Conservation (phyloP, 2,113 vertebrate genomes). For the Callipepla squamata region DNA sequence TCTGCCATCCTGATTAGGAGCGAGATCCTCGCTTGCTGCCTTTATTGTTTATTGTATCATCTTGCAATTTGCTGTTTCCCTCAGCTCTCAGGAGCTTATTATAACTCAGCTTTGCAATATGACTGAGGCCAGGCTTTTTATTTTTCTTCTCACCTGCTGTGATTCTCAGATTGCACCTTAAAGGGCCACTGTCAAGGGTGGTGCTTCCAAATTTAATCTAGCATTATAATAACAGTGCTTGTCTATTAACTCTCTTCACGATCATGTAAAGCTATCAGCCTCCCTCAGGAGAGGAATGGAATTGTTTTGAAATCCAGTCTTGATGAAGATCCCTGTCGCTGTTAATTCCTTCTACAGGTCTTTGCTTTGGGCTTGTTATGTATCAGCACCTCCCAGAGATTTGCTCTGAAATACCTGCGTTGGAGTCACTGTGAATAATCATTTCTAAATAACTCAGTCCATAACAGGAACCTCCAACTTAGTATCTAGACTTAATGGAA, state of each 20-base stretch:
- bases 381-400: not conserved
- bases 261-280: not conserved
- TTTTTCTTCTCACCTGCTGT: conserved; percentile 37
- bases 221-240: not conserved
- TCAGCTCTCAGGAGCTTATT: conserved; percentile 43
- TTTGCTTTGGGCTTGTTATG: not conserved
- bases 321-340: not conserved
- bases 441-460: not conserved
- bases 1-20: conserved; percentile 16
- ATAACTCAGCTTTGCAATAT: not conserved
- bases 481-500: not conserved
- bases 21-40: not conserved
- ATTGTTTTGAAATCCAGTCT: not conserved
- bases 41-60: not conserved
- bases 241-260: not conserved
- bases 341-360: not conserved
- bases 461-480: not conserved
- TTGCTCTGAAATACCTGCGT: not conserved
- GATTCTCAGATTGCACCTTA: not conserved
- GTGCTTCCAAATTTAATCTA: not conserved
- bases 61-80: not conserved
- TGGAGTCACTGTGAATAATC: not conserved
- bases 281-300: not conserved
- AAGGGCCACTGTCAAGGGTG: not conserved
- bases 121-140: not conserved